Base-by-base conservation (phyloP, 2,113 vertebrate genomes). In the Arvicanthis niloticus region DNA sequence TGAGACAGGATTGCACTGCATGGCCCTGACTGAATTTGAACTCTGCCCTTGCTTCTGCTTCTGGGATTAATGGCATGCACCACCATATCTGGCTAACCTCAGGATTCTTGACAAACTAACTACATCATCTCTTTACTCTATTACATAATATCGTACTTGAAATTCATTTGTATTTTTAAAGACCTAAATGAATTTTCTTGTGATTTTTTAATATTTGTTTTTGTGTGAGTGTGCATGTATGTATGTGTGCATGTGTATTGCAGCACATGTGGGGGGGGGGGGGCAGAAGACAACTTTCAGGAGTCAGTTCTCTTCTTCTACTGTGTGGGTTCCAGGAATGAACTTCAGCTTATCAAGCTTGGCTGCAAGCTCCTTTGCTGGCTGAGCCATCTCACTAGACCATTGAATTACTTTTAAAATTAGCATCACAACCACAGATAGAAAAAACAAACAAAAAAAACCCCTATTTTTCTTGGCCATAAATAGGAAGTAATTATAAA, bases 401-500 rank as follows among this genome's bases (percentile, higher is more conserved):
- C 58, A 40, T 29, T 84, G 80, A 84, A 42, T 58, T 42, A 40
- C 56, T 84, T 82, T 60, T 78, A 82, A 91, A 86, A 8, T 78
- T 88, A 60, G 56, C 31, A 21, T 67, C 48, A 58, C 31, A 56
- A 92, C 51, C 72, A 72, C 68, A 92, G 58, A 86, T 40, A 80
- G 72, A 76, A 62, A 73, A 21, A 80, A 62, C 22, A 5, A 11
- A 80, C 29, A 65, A 65, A 29, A 13, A 67, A 67, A 67, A 68
- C 34, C 10, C 65, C 31, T 16, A 16, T 37, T 37, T 94, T 96
- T 37, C 16, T 91, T 91, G 91, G 8, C 42, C 58, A 80, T 92
- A 82, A 82, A 90, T 56, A 95, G 77, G 56, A 93, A 96, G 42
- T 94, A 58, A 45, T 58, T 48, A 31, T 89, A 91, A 91, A 86